These are phyloP conservation scores for Verasper variegatus DNA, from an alignment of 2,113 vertebrate genomes.

Conservation along the genomic window DNA sequence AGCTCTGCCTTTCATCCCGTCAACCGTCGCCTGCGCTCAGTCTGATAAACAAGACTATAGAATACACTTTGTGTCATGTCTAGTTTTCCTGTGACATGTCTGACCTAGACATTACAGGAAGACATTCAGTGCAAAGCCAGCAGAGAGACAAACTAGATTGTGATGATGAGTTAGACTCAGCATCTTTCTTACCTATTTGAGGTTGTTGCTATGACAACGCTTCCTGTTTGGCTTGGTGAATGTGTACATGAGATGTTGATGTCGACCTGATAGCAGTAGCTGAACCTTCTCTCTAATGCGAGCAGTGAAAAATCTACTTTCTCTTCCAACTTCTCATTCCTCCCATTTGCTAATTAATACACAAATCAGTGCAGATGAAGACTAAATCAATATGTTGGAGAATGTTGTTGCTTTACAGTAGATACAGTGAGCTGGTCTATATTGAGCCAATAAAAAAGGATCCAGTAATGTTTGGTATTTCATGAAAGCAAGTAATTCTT, in stretches of 20 bases:
- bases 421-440: not conserved
- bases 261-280: conserved; percentile 33
- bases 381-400: not conserved
- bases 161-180: not conserved
- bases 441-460: conserved; percentile 16
- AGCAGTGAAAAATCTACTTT: not conserved
- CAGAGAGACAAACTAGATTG: not conserved
- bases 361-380: not conserved
- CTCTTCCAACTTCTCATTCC: not conserved
- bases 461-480: conserved; percentile 49
- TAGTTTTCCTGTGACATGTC: not conserved
- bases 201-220: conserved; percentile 56
- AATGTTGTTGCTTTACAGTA: not conserved
- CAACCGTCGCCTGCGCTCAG: conserved; percentile 1
- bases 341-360: not conserved
- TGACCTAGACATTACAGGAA: conserved; percentile 1
- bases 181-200: conserved; percentile 40
- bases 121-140: not conserved
- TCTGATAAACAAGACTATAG: not conserved
- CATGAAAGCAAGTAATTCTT: conserved; percentile 44
- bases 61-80: not conserved
- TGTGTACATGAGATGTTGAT: conserved; percentile 38
- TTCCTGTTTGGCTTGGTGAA: conserved; percentile 51
- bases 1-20: not conserved
- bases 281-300: conserved; percentile 23